phyloP scores from a whole-genome alignment of 1,140 invertebrate genomes.

The Drosophila sp. region DNA sequence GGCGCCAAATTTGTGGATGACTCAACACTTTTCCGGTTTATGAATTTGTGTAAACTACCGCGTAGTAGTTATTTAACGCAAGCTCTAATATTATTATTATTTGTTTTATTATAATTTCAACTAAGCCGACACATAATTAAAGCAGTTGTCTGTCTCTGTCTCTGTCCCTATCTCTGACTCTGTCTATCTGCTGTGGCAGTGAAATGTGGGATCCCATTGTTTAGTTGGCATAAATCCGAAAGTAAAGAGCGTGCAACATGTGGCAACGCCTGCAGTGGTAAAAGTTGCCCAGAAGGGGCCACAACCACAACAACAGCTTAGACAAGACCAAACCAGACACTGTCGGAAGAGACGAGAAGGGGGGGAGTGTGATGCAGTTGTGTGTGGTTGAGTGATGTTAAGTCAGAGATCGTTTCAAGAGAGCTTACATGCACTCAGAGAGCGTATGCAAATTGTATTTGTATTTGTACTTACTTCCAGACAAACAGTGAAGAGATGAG shows the following conservation, averaged over 20 bases:
- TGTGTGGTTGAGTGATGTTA: constrained; percentile 43
- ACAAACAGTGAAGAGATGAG: constrained; percentile 90
- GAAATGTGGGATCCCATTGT: background rate
- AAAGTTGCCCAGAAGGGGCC: constrained; percentile 52
- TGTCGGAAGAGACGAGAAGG: constrained; percentile 16
- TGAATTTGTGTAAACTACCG: constrained; percentile 22
- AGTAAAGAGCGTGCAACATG: constrained; percentile 66
- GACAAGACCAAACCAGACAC: constrained; percentile 53
- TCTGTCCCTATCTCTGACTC: background rate
- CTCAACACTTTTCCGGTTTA: constrained; percentile 47
- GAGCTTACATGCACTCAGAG: background rate
- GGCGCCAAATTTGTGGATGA: constrained; percentile 65
- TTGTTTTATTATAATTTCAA: background rate
- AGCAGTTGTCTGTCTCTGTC: background rate
- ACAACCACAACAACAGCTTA: constrained; percentile 50
- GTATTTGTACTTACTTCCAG: constrained; percentile 90
- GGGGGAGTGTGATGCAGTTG: constrained; percentile 14
- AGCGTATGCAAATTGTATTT: background rate
- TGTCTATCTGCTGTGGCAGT: background rate
- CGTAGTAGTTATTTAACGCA: constrained; percentile 27
- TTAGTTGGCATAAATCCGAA: constrained; percentile 57
- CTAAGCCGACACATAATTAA: constrained; percentile 16
- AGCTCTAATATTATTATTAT: constrained; percentile 5
- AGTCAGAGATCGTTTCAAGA: constrained; percentile 19
- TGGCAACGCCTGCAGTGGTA: constrained; percentile 58